Base-by-base conservation (phyloP, 1,140 invertebrate genomes). In the Cotesia chilonis region DNA sequence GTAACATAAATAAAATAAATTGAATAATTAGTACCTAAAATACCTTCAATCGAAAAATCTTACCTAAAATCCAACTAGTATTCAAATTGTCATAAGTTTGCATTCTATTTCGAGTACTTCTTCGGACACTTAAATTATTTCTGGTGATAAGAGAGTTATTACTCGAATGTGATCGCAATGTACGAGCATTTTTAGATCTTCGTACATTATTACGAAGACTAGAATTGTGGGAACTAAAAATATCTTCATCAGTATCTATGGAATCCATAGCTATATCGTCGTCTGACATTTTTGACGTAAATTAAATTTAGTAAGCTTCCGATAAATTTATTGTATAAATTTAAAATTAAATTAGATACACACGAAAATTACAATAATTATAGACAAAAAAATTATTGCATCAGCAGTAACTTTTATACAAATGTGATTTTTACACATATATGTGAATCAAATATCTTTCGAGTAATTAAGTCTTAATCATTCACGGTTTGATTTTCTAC, bases 41-140 rank as follows among this genome's bases (percentile, higher is more conserved):
- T 61, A 14, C 61, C 61, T 63, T 65, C 12, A 7, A 68, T 17
- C n/a, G 9, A 37, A 12, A 38, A 6, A 57, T 52, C 36, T 61
- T 82, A 87, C 86, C 87, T 79, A 88, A 81, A 77, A 90, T 87
- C 90, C 89, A 90, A 68, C 85, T 88, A 73, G 87, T 87, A 79
- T 87, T 88, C 51, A 88, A 85, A 77, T 86, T 88, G 79, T 88
- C 88, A 80, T 87, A 90, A 75, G 88, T 84, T 60, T 88, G 83
- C 79, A 89, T 89, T 80, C 87, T 87, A 75, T 89, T 88, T 71
- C 91, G 84, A 68, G 88, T 90, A 76, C 89, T 91, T 55, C 90
- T 87, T 14, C 90, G 84, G 38, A 90, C 86, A 63, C 83, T 85
- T 69, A 77, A 76, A 75, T 81, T 83, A 74, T 82, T 85, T 75